These are phyloP conservation scores for Drosophila stalkeri DNA, from an alignment of 2,888 invertebrate genomes.

Conservation along the genomic window DNA sequence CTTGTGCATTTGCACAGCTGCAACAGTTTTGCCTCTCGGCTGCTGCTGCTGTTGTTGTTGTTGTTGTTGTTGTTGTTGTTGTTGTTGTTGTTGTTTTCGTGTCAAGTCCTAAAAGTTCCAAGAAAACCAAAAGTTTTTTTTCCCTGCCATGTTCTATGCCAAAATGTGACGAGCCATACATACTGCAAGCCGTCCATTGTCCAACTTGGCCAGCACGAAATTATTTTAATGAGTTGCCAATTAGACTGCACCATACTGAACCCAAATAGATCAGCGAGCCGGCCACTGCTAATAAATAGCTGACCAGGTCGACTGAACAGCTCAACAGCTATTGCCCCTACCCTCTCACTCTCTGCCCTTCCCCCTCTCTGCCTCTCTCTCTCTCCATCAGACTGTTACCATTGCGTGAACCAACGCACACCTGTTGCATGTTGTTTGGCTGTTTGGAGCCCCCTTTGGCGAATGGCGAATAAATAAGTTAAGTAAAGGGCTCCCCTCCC, in stretches of 20 bases:
- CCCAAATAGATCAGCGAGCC: slow-evolving; percentile 57
- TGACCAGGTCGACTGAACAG: slow-evolving; percentile 25
- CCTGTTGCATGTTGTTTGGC: slow-evolving; percentile 52
- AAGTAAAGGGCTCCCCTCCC: slow-evolving; percentile 43
- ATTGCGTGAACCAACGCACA: slow-evolving; percentile 53
- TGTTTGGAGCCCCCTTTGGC: slow-evolving; percentile 40
- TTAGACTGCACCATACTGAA: slow-evolving; percentile 51
- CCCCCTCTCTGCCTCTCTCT: not conserved
- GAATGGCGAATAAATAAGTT: slow-evolving; percentile 51
- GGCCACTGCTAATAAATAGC: slow-evolving; percentile 53
- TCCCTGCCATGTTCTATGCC: slow-evolving; percentile 68
- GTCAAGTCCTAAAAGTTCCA: slow-evolving; percentile 76
- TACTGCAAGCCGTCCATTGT: slow-evolving; percentile 59
- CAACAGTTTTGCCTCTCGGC: slow-evolving; percentile 52
- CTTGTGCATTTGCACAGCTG: slow-evolving; percentile 64
- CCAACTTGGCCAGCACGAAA: slow-evolving; percentile 55
- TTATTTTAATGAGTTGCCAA: slow-evolving; percentile 80
- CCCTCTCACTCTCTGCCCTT: not conserved
- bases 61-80: slow-evolving; percentile 51
- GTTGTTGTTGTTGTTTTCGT: slow-evolving; percentile 62
- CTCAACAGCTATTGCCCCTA: not conserved
- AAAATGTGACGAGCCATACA: slow-evolving; percentile 52
- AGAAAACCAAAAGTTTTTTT: slow-evolving; percentile 60
- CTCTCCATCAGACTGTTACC: not conserved
- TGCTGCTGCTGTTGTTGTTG: slow-evolving; percentile 5